Conservation (phyloP, 2,888 invertebrate species). For the Metopia argyrocephala region DNA sequence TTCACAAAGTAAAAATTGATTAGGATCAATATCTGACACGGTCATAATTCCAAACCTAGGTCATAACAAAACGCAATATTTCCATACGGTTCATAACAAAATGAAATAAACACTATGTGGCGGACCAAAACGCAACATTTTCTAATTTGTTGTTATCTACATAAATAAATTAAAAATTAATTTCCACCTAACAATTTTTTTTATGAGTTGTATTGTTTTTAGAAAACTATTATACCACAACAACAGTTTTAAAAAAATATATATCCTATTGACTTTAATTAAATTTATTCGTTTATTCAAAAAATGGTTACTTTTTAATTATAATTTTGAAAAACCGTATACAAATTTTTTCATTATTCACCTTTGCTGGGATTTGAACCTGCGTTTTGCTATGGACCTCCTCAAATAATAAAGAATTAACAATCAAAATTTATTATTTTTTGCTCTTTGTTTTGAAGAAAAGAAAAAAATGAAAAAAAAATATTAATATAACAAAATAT, state of each 20-base stretch:
- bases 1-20: too few species aligned
- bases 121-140: conserved; percentile 1
- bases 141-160: too few species aligned
- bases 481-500: too few species aligned
- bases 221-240: background rate
- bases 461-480: too few species aligned
- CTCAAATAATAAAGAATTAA: too few species aligned
- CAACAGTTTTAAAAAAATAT: background rate
- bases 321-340: too few species aligned
- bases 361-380: too few species aligned
- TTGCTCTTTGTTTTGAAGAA: too few species aligned
- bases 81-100: background rate
- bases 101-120: background rate
- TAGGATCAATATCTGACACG: too few species aligned
- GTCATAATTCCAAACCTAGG: background rate
- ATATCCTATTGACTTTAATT: background rate
- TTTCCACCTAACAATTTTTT: background rate
- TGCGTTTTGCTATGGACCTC: conserved; percentile 18
- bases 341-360: too few species aligned
- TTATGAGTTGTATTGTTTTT: background rate
- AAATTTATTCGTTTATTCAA: too few species aligned
- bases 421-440: too few species aligned
- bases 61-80: conserved; percentile 13
- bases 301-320: background rate
- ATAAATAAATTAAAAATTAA: background rate